phyloP scores from a whole-genome alignment of 2,888 invertebrate genomes.

The Tinea trinotella region DNA sequence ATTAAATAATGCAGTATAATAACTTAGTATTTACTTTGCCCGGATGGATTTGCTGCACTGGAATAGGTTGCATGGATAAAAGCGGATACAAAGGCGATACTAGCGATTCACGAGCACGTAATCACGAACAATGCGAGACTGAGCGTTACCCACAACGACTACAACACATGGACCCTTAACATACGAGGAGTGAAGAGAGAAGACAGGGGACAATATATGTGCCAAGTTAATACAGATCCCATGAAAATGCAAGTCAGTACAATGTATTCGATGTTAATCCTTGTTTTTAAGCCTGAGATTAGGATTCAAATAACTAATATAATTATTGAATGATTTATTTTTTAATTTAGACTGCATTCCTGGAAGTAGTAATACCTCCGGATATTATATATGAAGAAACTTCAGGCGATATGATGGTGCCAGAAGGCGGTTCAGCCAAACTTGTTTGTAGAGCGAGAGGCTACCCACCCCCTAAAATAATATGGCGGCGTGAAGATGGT shows the following conservation, averaged over 20 bases:
- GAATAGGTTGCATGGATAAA: constrained; percentile 94
- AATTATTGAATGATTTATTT: background rate
- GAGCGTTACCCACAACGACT: constrained; percentile 92
- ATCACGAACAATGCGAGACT: constrained; percentile 93
- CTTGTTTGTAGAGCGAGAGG: constrained; percentile 89
- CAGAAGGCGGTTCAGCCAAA: constrained; percentile 92
- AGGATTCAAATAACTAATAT: too few relatives aligned
- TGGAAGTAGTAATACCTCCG: constrained; percentile 93
- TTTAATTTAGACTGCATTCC: constrained; percentile 78
- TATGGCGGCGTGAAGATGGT: constrained; percentile 90
- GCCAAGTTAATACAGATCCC: constrained; percentile 95
- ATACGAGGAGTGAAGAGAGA: constrained; percentile 88
- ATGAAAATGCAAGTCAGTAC: constrained; percentile 94
- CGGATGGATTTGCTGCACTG: constrained; percentile 7
- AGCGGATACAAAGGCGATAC: constrained; percentile 92
- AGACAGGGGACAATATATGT: constrained; percentile 93
- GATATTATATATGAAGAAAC: constrained; percentile 92
- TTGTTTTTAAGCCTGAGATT: too few relatives aligned
- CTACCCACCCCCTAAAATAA: constrained; percentile 86
- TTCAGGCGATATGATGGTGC: constrained; percentile 94
- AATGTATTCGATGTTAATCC: too few relatives aligned
- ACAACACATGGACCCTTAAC: constrained; percentile 93
- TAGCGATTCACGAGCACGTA: constrained; percentile 94
- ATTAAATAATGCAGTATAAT: background rate
- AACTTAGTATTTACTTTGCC: background rate